Evolutionary conservation across 2,797 vertebrate genomes (phyloP).

Genomic region (Spheniscus humboldti): DNA sequence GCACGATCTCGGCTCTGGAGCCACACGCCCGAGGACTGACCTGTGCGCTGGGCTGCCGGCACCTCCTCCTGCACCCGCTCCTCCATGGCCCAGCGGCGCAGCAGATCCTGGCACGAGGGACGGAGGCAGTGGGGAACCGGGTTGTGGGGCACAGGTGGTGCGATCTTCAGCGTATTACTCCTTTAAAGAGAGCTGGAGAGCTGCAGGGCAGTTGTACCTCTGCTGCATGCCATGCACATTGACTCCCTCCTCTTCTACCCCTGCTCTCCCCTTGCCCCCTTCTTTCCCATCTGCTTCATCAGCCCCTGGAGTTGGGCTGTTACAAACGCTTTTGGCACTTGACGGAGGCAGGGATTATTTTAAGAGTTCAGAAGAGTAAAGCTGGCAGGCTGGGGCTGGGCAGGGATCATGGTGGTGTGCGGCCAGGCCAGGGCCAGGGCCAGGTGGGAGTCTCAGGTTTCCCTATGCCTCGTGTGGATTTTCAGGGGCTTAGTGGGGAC

Average conservation of each 20-base stretch:
- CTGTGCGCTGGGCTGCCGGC: constrained; percentile 70
- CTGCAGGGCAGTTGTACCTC: neutral
- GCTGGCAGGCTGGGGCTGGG: neutral
- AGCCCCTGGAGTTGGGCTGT: neutral
- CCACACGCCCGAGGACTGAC: constrained; percentile 23
- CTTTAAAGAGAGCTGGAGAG: neutral
- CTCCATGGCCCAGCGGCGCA: constrained; percentile 27
- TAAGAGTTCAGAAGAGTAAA: constrained; percentile 10
- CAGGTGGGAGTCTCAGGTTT: constrained; percentile 40
- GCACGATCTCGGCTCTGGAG: neutral
- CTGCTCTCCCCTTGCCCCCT: neutral
- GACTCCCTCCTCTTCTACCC: neutral
- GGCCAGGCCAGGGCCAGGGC: neutral
- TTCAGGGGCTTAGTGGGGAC: neutral
- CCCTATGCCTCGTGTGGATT: neutral
- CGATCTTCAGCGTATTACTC: neutral
- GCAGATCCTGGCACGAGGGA: neutral
- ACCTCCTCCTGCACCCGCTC: constrained; percentile 65
- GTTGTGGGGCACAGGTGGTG: fast-evolving
- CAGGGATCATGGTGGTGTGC: neutral
- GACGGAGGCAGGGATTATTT: neutral
- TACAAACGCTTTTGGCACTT: constrained; percentile 8
- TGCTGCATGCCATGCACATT: neutral
- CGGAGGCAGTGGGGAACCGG: neutral
- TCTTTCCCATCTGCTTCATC: constrained; percentile 21